Evolutionary conservation across 2,797 vertebrate genomes (phyloP).

Genomic region (Eulemur mongoz): DNA sequence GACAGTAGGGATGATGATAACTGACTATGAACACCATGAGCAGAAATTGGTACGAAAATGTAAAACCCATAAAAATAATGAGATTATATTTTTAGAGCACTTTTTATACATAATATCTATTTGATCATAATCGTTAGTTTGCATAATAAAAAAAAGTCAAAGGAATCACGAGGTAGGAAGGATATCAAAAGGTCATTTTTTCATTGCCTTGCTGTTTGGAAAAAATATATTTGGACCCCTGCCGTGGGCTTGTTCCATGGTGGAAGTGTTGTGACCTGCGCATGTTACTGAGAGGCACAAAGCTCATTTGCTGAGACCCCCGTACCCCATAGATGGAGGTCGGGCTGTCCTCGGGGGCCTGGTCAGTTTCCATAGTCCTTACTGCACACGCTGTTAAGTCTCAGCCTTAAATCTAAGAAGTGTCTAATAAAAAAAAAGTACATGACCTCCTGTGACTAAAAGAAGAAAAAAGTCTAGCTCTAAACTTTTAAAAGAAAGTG

Average conservation of each 20-base stretch:
- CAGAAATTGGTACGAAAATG: constrained; percentile 28
- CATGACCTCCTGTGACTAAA: constrained; percentile 59
- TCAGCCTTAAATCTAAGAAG: constrained; percentile 43
- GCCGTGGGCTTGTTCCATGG: not conserved
- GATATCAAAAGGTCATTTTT: constrained; percentile 18
- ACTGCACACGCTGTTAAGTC: not conserved
- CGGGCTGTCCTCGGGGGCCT: not conserved
- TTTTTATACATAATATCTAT: constrained; percentile 20
- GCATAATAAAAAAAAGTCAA: constrained; percentile 34
- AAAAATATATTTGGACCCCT: not conserved
- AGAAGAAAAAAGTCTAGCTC: constrained; percentile 63
- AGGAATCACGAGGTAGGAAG: not conserved
- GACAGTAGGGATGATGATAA: not conserved
- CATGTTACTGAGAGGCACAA: not conserved
- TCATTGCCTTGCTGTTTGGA: not conserved
- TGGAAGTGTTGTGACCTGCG: not conserved
- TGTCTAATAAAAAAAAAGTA: not conserved
- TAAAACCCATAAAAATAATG: constrained; percentile 38
- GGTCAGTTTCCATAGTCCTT: not conserved
- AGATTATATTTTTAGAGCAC: constrained; percentile 35
- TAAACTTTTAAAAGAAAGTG: constrained; percentile 79
- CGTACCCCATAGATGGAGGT: not conserved
- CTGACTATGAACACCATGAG: not conserved
- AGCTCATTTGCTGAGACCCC: not conserved
- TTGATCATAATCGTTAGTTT: constrained; percentile 44